Base-by-base conservation (phyloP, 1,140 invertebrate genomes). In the Phocides pigmalion region DNA sequence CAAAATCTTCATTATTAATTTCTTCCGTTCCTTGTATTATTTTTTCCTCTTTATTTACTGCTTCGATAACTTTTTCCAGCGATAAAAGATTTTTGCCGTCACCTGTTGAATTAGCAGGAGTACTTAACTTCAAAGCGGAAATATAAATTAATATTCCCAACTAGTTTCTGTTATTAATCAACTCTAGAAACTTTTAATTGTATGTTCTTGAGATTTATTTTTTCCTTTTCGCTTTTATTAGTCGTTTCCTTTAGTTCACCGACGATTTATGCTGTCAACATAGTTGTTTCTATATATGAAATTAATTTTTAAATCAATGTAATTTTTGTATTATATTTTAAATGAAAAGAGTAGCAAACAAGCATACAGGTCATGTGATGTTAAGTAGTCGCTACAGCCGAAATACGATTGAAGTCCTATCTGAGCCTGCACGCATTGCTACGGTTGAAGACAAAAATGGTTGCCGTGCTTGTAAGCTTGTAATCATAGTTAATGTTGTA, bases 111-210 rank as follows among this genome's bases (percentile, higher is more conserved):
- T 44, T 39, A 25, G 35, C 42, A n/a, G 35, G 51, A 44, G 37
- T 17, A 44, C 50, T 53, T 58, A 11, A 9, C 11, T 22, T 44
- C 53, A 44, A 44, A 58, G 53, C 37, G 20, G 20, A 44, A 44
- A 58, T 58, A 28, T 42, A 25, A 42, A 58, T 44, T 58, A 44
- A 44, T 44, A 44, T 58, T 28, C 39, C 39, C 14, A 42, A 58
- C 37, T 58, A 44, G 12, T 4, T 32, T 58, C 39, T 16, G 22
- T 58, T 58, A 58, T 56, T 56, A 56, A 56, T 56, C 35, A 56
- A 56, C 53, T 42, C 14, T 42, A 56, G 19, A 44, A 41, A 58
- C 14, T 58, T 58, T 44, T 42, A 28, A 25, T 42, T 58, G 22
- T 39, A 53, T 37, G 28, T 32, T 37, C 32, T 53, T 15, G 19